Base-by-base conservation (phyloP, 2,888 invertebrate genomes). In the Steromphala cineraria region DNA sequence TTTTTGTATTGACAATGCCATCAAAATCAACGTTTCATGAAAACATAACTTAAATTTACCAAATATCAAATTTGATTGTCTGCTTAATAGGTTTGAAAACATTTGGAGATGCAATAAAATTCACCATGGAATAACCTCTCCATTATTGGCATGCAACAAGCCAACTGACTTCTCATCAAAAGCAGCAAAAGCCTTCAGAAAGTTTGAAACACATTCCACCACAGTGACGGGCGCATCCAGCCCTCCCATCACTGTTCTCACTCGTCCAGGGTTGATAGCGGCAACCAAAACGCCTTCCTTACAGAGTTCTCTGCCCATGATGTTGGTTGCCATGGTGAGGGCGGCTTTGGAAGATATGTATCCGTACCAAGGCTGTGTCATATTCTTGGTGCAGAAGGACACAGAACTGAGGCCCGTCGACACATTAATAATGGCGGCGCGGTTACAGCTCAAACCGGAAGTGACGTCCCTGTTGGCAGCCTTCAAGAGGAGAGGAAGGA, bases 201-300 rank as follows among this genome's bases (percentile, higher is more conserved):
- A 67, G 8, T 71, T 71, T 17, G 15, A 7, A 3, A 80, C 36
- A 46, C 81, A 75, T 4, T 83, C 83, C n/a, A 75, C 78, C 1
- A 40, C 28, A 24, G 71, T 46, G 2, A 81, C 24, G 13, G 46
- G 71, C 7, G 81, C 83, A 2, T 79, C 13, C 0, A 40, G 46
- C 1, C 82, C 82, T 0, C 85, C 85, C 85, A 85, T 85, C 46
- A 82, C 80, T 10, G 85, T 83, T 17, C 77, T 76, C n/a, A 82
- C 80, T 78, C 80, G 81, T 2, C 85, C 85, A 3, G 85, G 85
- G 46, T 84, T 79, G 17, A 84, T 15, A 13, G 82, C 77, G 19
- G 62, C 28, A 17, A 78, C 81, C 31, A 82, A 28, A 36, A 84
- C 80, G 5, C 82, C 81, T 53, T 52, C 78, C 24, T 75, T 71